These are phyloP conservation scores for Junonia oenone DNA, from an alignment of 2,888 invertebrate species.

Conservation along the genomic window DNA sequence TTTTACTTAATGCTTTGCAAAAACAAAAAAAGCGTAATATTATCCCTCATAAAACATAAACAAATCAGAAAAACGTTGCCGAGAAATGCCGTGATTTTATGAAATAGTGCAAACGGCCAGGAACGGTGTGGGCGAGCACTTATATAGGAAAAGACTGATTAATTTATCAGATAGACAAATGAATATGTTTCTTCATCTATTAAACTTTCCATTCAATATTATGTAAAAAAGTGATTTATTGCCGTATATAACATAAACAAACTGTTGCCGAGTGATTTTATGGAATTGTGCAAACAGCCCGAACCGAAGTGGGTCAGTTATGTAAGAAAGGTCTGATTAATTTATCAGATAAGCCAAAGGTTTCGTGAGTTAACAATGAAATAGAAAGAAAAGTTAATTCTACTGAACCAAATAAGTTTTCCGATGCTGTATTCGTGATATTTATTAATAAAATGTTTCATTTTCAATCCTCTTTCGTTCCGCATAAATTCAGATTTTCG, in stretches of 20 bases:
- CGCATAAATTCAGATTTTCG: background rate
- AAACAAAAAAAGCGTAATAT: too few species aligned
- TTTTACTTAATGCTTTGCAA: too few species aligned
- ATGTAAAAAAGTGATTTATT: too few species aligned
- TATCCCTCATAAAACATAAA: too few species aligned
- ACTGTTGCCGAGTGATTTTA: background rate
- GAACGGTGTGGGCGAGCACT: too few species aligned
- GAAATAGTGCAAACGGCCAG: too few species aligned
- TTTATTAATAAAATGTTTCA: background rate
- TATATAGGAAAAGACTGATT: constrained; percentile 14
- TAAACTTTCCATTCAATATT: too few species aligned
- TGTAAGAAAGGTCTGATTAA: constrained; percentile 15
- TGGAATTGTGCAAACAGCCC: constrained; percentile 5
- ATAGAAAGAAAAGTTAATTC: constrained; percentile 1
- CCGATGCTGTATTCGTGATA: background rate
- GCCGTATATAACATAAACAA: too few species aligned
- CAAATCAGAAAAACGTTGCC: too few species aligned
- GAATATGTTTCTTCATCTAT: too few species aligned
- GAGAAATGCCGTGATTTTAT: too few species aligned
- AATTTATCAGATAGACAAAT: constrained; percentile 16
- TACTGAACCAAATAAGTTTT: background rate
- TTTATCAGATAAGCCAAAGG: constrained; percentile 16
- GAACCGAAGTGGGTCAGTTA: constrained; percentile 16
- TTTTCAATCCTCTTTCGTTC: background rate
- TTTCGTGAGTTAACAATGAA: constrained; percentile 3